Conservation (phyloP, 2,888 invertebrate species). For the Pammene fasciana region DNA sequence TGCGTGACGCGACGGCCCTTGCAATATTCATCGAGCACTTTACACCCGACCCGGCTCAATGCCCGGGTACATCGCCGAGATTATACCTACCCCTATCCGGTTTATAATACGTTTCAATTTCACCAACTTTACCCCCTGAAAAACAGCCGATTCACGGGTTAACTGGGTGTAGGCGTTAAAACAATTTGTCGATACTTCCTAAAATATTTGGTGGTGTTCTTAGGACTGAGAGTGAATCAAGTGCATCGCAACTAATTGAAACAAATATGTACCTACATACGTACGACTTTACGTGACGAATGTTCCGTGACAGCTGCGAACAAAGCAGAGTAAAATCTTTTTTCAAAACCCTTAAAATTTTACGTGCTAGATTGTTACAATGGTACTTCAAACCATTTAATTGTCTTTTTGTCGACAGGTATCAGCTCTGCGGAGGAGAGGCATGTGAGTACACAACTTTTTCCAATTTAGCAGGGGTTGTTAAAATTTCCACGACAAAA, state of each 20-base stretch:
- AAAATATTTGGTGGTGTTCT: not conserved
- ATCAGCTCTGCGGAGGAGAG: slow-evolving; percentile 82
- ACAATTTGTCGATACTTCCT: slow-evolving; percentile 4
- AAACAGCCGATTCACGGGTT: slow-evolving; percentile 13
- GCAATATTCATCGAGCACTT: slow-evolving; percentile 78
- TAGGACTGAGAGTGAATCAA: not conserved
- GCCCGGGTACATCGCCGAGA: slow-evolving; percentile 48
- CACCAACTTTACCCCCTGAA: slow-evolving; percentile 24
- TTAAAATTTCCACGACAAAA: slow-evolving; percentile 69
- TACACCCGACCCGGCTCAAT: slow-evolving; percentile 60
- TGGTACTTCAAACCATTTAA: slow-evolving; percentile 32
- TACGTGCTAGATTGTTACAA: too few species aligned
- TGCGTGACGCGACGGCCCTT: slow-evolving; percentile 62
- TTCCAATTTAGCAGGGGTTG: slow-evolving; percentile 64
- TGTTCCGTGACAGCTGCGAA: too few species aligned
- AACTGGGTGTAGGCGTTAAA: not conserved
- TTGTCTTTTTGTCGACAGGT: slow-evolving; percentile 67
- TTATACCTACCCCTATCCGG: slow-evolving; percentile 40
- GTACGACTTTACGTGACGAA: too few species aligned
- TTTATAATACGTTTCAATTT: slow-evolving; percentile 41
- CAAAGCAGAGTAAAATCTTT: too few species aligned
- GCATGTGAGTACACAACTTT: slow-evolving; percentile 79
- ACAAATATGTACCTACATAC: too few species aligned
- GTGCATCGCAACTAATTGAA: not conserved
- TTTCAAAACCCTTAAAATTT: too few species aligned